Evolutionary conservation across 2,797 vertebrate species (phyloP), one percentile per base, ranked within the genome.

Genomic region (Bryconaethiops microstoma): DNA sequence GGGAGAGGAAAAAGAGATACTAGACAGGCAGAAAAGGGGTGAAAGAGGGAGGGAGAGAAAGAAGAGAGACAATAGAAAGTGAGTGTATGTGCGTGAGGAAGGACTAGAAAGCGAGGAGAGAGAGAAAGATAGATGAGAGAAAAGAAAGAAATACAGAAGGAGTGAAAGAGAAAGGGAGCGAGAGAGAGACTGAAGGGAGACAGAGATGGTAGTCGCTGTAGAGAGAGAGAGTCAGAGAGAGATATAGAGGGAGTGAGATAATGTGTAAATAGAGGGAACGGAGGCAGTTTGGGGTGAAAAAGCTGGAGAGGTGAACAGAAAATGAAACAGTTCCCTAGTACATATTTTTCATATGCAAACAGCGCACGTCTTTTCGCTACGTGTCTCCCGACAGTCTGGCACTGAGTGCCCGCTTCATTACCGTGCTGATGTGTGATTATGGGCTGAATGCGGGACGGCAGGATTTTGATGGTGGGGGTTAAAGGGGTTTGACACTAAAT

Each of bases 111-210:
- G n/a, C n/a, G n/a, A n/a, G n/a, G 91, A 88, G 90, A 91, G 89
- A 86, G 90, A 86, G 86, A 78, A 89, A 89, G 91, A 86, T 89
- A 87, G 91, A n/a, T n/a, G n/a, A n/a, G n/a, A n/a, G n/a, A n/a
- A n/a, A n/a, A n/a, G n/a, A n/a, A 57, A 68, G 45, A 75, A 40
- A 67, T 54, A 65, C 17, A 45, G 48, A 78, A 62, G 68, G 74
- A 75, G 42, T 77, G 77, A 63, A 59, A n/a, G 84, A 88, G 89
- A 89, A n/a, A n/a, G 90, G 87, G 89, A 90, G 87, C 90, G 91
- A 78, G 23, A 57, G 65, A 23, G 35, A 35, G 55, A 42, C n/a
- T n/a, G n/a, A 48, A 63, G 19, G 62, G 39, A 74, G 65, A 75
- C 39, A 76, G 54, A 62, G 64, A n/a, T 57, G 19, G 68, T 8